Evolutionary conservation across 2,797 vertebrate species (phyloP).

Genomic region (Pseudocheirus occidentalis): DNA sequence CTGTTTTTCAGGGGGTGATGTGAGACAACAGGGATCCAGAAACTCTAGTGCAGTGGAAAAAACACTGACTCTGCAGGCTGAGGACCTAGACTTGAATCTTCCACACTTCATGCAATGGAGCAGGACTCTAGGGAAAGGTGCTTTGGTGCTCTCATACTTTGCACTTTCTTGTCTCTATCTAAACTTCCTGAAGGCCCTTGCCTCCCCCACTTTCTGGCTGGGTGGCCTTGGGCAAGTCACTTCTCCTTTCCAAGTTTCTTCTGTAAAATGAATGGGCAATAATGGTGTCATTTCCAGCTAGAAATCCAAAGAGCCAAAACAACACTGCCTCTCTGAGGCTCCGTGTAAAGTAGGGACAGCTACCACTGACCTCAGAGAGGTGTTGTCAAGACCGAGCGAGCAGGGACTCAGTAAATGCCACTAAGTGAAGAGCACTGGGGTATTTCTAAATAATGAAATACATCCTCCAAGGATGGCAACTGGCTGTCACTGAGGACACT

Average conservation of each 20-base stretch:
- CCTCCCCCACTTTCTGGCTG: not conserved
- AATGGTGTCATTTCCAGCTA: not conserved
- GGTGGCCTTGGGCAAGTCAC: not conserved
- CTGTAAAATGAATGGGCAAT: not conserved
- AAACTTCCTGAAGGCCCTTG: not conserved
- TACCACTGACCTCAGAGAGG: not conserved
- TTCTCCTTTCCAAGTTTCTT: not conserved
- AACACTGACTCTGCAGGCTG: not conserved
- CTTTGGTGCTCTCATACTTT: no score
- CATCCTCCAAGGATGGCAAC: not conserved
- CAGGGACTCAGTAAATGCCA: not conserved
- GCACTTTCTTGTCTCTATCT: no score
- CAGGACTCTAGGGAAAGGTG: not conserved
- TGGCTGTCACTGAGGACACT: not conserved
- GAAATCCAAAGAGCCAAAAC: not conserved
- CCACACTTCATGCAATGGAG: not conserved
- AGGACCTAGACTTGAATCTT: not conserved
- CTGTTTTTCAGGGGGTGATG: not conserved
- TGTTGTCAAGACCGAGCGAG: not conserved
- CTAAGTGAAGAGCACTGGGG: not conserved
- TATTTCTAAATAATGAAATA: not conserved
- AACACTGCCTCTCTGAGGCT: not conserved
- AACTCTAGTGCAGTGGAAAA: not conserved
- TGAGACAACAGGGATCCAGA: no score
- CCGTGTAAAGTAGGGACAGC: no score